These are phyloP conservation scores for Acanthosoma haemorrhoidale DNA, from an alignment of 2,888 invertebrate genomes.

Conservation along the genomic window DNA sequence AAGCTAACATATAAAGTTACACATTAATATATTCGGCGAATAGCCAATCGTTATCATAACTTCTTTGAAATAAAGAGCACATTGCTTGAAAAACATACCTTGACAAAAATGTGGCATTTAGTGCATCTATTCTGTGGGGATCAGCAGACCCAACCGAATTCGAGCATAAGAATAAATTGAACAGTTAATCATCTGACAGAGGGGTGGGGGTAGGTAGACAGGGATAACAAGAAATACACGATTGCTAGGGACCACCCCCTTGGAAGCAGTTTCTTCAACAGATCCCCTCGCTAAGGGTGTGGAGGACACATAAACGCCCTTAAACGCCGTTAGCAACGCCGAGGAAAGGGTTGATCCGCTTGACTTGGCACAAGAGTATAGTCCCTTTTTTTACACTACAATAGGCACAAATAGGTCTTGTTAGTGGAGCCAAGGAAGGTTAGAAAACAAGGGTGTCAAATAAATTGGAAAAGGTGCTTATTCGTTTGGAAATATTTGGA, in stretches of 20 bases:
- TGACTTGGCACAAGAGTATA: background rate
- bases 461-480: background rate
- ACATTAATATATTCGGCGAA: no score
- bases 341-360: background rate
- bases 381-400: background rate
- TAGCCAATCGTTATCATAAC: no score
- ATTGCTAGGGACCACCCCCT: background rate
- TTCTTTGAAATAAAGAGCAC: no score
- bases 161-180: no score
- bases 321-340: background rate
- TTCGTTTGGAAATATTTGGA: background rate
- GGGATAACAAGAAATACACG: constrained; percentile 3
- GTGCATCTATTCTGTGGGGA: no score
- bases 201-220: background rate
- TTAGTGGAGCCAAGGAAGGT: background rate
- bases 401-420: constrained; percentile 7
- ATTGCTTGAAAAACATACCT: no score
- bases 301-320: background rate
- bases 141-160: no score
- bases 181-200: background rate
- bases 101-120: no score
- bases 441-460: no score
- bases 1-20: no score
- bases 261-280: no score
- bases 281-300: background rate